phyloP scores from a whole-genome alignment of 1,140 invertebrate species.

The Drosophila pectinifera region DNA sequence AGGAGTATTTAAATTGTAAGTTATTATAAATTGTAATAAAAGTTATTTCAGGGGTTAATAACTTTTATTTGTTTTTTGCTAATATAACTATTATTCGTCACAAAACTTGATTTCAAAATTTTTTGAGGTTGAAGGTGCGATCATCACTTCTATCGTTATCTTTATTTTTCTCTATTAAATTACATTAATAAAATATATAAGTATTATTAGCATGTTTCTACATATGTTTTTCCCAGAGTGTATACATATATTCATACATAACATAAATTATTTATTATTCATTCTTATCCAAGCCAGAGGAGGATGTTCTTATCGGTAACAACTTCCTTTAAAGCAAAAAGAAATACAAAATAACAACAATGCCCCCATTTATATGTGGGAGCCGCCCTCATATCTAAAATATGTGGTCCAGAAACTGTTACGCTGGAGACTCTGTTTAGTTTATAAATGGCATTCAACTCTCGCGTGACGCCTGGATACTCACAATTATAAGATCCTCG shows the following conservation, averaged over 20 bases:
- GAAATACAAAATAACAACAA: slow-evolving; percentile 4
- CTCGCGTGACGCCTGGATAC: slow-evolving; percentile 28
- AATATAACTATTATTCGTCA: too few species aligned
- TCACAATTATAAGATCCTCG: background rate
- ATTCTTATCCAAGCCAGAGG: background rate
- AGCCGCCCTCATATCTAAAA: background rate
- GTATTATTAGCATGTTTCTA: too few species aligned
- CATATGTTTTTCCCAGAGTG: background rate
- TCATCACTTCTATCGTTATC: too few species aligned
- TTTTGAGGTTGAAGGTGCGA: too few species aligned
- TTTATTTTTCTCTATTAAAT: too few species aligned
- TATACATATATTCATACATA: background rate
- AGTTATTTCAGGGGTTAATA: too few species aligned
- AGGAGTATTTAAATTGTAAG: too few species aligned
- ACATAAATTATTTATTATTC: background rate
- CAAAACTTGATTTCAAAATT: too few species aligned
- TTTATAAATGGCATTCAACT: slow-evolving; percentile 47
- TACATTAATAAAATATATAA: too few species aligned
- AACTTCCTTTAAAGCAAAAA: slow-evolving; percentile 4
- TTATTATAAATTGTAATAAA: too few species aligned
- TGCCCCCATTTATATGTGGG: background rate
- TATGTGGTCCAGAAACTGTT: background rate
- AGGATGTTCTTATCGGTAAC: slow-evolving; percentile 9
- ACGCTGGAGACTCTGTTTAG: slow-evolving; percentile 27
- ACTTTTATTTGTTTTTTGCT: too few species aligned